Evolutionary conservation across 1,140 invertebrate species (phyloP).

Genomic region (Littorina saxatilis): DNA sequence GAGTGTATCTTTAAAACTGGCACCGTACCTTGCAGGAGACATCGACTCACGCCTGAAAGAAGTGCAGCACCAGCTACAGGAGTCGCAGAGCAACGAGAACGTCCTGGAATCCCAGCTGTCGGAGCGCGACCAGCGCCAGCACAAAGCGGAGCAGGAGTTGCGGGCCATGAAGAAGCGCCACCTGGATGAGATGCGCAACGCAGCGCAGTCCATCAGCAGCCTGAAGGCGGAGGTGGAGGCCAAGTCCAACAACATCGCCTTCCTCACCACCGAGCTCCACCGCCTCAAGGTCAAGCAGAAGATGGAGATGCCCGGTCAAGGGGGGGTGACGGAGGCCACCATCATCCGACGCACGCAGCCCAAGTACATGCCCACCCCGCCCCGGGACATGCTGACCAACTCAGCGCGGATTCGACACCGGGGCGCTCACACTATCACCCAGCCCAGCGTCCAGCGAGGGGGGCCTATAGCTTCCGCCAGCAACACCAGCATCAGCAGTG

Average conservation of each 20-base stretch:
- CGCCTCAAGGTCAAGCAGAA: constrained; percentile 58
- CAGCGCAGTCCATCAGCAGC: constrained; percentile 49
- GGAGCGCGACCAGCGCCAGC: constrained; percentile 27
- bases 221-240: constrained; percentile 62
- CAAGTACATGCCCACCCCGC: constrained; percentile 44
- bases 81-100: constrained; percentile 19
- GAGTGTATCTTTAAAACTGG: too few relatives aligned
- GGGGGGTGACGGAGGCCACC: constrained; percentile 24
- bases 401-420: constrained; percentile 39
- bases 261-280: constrained; percentile 66
- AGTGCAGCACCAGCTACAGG: constrained; percentile 27
- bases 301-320: constrained; percentile 19
- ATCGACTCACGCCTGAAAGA: constrained; percentile 17
- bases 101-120: constrained; percentile 37
- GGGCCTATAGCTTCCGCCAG: constrained; percentile 21
- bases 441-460: background rate
- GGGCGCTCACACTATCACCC: background rate
- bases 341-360: constrained; percentile 45
- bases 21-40: constrained; percentile 6
- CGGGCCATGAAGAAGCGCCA: constrained; percentile 34
- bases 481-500: constrained; percentile 14
- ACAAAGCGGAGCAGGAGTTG: constrained; percentile 30
- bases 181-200: constrained; percentile 40
- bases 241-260: constrained; percentile 64
- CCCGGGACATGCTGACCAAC: constrained; percentile 34